Evolutionary conservation across 2,113 vertebrate species (phyloP).

Genomic region (Cynocephalus volans): DNA sequence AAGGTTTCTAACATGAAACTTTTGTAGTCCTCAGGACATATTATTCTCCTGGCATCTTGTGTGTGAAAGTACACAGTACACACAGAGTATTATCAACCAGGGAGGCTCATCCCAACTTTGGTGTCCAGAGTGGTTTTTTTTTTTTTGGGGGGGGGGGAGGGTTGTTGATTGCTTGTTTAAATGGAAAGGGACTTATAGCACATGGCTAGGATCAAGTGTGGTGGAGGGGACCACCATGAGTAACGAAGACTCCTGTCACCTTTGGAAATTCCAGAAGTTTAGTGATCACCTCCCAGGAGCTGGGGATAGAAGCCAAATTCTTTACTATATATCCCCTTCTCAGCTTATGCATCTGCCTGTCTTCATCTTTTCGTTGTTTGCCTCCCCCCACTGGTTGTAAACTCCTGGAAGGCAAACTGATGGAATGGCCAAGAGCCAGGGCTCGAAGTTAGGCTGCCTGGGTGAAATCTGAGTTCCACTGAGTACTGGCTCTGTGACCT

Average conservation of each 20-base stretch:
- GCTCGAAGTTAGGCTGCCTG: not conserved
- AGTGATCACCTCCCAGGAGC: not conserved
- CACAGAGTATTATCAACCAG: not conserved
- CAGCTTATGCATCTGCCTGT: accelerated
- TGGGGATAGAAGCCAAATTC: not conserved
- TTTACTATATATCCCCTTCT: not conserved
- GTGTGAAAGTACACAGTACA: too few species aligned
- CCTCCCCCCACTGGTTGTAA: not conserved
- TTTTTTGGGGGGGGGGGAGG: not conserved
- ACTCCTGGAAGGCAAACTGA: not conserved
- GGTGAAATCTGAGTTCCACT: not conserved
- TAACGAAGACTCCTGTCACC: not conserved
- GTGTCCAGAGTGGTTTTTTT: not conserved
- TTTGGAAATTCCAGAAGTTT: not conserved
- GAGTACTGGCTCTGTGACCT: not conserved
- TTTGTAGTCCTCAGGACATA: not conserved
- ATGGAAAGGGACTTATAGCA: not conserved
- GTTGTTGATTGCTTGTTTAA: not conserved
- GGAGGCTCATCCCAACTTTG: not conserved
- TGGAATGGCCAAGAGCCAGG: not conserved
- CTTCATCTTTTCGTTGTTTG: not conserved
- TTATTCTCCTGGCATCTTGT: not conserved
- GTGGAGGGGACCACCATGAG: not conserved
- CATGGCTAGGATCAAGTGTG: not conserved
- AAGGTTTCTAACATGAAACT: not conserved